Conservation (phyloP, 2,888 invertebrate species). For the Nemotelus nigrinus region DNA sequence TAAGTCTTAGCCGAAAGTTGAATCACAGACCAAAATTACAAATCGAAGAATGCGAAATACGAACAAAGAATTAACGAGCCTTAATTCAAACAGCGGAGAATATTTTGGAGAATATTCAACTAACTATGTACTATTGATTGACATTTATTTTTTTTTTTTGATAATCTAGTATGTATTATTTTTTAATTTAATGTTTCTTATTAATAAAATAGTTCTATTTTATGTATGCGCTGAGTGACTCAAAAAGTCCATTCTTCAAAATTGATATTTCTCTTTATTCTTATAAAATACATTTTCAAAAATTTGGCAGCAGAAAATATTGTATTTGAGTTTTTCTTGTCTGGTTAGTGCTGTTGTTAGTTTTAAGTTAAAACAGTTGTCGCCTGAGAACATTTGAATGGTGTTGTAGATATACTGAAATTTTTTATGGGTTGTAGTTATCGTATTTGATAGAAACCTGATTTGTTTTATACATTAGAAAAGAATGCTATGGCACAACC, state of each 20-base stretch:
- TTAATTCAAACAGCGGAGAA: not conserved
- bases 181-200: not conserved
- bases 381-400: not conserved
- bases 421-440: too few relatives aligned
- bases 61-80: slow-evolving; percentile 15
- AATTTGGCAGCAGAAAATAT: slow-evolving; percentile 34
- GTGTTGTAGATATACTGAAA: not conserved
- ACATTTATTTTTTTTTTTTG: slow-evolving; percentile 18
- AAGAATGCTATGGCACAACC: slow-evolving; percentile 32
- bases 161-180: not conserved
- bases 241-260: not conserved
- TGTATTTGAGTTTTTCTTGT: not conserved
- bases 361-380: not conserved
- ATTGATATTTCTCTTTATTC: not conserved
- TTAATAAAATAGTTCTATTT: slow-evolving; percentile 21
- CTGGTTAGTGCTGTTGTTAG: not conserved
- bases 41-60: not conserved
- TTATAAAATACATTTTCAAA: slow-evolving; percentile 1
- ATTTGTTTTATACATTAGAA: not conserved
- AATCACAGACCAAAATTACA: slow-evolving; percentile 41
- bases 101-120: not conserved
- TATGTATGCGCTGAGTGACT: not conserved
- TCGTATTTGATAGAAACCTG: too few relatives aligned
- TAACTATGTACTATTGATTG: slow-evolving; percentile 36
- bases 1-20: slow-evolving; percentile 36